Conservation (phyloP, 2,888 invertebrate genomes). For the Nezara viridula region DNA sequence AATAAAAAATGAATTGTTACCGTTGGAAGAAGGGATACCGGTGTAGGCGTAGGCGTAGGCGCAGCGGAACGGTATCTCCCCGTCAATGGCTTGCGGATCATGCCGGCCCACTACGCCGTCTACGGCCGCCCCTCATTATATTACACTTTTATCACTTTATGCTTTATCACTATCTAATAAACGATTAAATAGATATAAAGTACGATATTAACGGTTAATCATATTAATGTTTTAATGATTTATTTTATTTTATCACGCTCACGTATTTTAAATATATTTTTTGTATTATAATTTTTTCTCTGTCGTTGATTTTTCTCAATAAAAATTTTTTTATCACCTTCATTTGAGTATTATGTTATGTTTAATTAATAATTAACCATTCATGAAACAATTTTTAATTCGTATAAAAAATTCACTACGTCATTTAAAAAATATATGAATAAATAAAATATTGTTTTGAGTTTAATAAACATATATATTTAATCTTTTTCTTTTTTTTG, state of each 20-base stretch:
- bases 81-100: constrained; percentile 53
- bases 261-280: neutral
- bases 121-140: neutral
- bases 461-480: too few species aligned
- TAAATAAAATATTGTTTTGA: too few species aligned
- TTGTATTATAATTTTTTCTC: too few species aligned
- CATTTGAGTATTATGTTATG: too few species aligned
- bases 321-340: too few species aligned
- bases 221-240: neutral
- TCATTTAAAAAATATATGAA: too few species aligned
- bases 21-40: constrained; percentile 14
- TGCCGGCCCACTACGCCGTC: constrained; percentile 31
- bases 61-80: constrained; percentile 36
- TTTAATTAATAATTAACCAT: too few species aligned
- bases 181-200: neutral
- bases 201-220: neutral
- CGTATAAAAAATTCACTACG: too few species aligned
- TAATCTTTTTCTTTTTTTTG: too few species aligned
- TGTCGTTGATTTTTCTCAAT: too few species aligned
- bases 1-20: constrained; percentile 34
- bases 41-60: constrained; percentile 53
- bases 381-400: too few species aligned
- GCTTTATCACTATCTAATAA: neutral
- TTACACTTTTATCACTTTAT: neutral
- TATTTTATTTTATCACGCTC: too few species aligned